These are phyloP conservation scores for Heterodera filipjevi DNA, from an alignment of 2,888 invertebrate genomes.

Conservation along the genomic window DNA sequence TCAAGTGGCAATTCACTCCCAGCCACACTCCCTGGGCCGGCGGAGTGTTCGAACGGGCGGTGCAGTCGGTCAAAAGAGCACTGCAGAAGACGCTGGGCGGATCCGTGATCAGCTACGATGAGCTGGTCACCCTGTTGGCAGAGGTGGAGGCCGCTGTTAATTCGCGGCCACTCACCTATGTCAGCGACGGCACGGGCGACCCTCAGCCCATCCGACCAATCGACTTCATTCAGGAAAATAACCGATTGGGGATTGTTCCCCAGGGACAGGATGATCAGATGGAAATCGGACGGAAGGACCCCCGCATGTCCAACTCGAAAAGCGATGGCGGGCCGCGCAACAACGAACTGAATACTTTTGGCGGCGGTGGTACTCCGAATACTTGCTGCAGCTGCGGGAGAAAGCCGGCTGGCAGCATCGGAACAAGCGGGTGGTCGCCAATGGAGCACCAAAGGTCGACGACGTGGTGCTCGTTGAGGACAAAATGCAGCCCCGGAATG, in stretches of 20 bases:
- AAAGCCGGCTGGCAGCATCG: neutral
- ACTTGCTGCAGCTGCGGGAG: neutral
- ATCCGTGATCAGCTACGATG: neutral
- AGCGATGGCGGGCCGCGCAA: neutral
- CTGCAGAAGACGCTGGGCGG: constrained; percentile 5
- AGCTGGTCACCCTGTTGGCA: constrained; percentile 19
- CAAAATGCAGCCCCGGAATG: neutral
- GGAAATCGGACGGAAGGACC: neutral
- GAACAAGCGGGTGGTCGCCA: neutral
- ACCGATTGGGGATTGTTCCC: neutral
- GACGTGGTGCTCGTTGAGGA: constrained; percentile 12
- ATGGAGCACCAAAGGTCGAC: neutral
- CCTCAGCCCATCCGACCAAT: neutral
- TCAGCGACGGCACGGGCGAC: neutral
- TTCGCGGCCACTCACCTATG: constrained; percentile 20
- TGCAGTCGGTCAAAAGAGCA: constrained; percentile 5
- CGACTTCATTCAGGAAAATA: constrained; percentile 22
- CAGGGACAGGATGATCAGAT: neutral
- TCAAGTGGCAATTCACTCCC: constrained; percentile 17
- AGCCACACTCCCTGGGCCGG: constrained; percentile 22
- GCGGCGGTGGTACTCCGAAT: neutral
- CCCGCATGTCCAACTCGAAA: neutral
- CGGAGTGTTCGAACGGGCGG: constrained; percentile 21
- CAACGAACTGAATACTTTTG: neutral
- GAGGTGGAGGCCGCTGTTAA: constrained; percentile 31